Conservation (phyloP, 2,113 vertebrate genomes). For the Neopipo cinnamomea region DNA sequence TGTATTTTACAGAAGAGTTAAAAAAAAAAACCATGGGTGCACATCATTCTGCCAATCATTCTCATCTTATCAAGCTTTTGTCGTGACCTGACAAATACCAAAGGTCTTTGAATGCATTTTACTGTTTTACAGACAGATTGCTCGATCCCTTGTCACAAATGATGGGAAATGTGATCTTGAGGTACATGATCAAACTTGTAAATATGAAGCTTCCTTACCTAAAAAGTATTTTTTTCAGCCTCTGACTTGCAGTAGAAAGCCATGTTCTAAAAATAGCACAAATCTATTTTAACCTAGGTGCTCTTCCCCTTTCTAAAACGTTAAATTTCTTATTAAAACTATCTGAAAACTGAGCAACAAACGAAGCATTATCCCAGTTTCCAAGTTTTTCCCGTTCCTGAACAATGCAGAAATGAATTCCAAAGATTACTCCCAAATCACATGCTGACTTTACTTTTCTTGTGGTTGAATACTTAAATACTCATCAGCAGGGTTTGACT, state of each 20-base stretch:
- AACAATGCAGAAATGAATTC: neutral
- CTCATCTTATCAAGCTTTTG: neutral
- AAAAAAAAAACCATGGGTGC: neutral
- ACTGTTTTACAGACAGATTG: neutral
- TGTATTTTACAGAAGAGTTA: neutral
- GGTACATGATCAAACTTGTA: neutral
- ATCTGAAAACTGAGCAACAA: neutral
- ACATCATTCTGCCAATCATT: neutral
- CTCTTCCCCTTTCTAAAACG: neutral
- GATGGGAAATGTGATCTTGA: neutral
- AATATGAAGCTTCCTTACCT: neutral
- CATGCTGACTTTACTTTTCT: neutral
- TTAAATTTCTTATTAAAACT: neutral
- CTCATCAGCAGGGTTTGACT: neutral
- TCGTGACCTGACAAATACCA: neutral
- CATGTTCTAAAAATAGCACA: neutral
- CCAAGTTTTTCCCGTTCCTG: neutral
- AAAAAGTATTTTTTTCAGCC: neutral
- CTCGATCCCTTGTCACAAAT: neutral
- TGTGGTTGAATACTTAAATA: neutral
- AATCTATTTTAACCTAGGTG: neutral
- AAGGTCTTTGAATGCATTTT: neutral
- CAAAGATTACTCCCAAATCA: neutral
- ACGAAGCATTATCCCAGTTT: neutral
- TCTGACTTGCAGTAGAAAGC: neutral